Conservation (phyloP, 2,113 vertebrate species). For the Aegithalos caudatus region DNA sequence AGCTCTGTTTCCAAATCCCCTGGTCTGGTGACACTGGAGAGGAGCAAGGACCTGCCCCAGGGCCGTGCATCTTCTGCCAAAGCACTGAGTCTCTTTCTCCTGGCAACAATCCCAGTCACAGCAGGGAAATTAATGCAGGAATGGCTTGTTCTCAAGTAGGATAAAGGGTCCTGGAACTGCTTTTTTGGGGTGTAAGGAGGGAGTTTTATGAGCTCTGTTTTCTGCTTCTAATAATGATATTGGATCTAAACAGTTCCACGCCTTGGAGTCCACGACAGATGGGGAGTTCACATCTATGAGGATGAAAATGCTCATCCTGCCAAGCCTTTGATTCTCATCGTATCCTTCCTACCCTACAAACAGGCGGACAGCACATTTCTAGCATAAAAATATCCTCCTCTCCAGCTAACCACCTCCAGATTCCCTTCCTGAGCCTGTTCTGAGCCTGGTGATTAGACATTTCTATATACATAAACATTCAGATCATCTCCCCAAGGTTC, state of each 20-base stretch:
- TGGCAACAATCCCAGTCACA: background rate
- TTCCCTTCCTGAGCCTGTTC: slow-evolving; percentile 15
- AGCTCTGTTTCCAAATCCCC: background rate
- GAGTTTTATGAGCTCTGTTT: slow-evolving; percentile 33
- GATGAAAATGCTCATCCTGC: slow-evolving; percentile 31
- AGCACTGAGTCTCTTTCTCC: background rate
- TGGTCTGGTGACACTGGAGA: background rate
- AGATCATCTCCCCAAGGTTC: background rate
- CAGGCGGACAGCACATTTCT: slow-evolving; percentile 45
- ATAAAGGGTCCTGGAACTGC: background rate
- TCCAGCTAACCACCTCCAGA: slow-evolving; percentile 52
- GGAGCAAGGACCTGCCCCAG: background rate
- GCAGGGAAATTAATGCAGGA: background rate
- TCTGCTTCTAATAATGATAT: slow-evolving; percentile 38
- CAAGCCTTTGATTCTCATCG: slow-evolving; percentile 38
- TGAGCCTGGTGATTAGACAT: background rate
- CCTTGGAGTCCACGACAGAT: background rate
- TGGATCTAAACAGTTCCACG: background rate
- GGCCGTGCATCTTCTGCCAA: background rate
- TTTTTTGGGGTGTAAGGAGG: slow-evolving; percentile 5
- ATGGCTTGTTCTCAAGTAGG: background rate
- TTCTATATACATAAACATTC: slow-evolving; percentile 23
- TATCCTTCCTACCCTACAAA: slow-evolving; percentile 33
- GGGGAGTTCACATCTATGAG: background rate
- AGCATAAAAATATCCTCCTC: slow-evolving; percentile 30